Conservation (phyloP, 1,140 invertebrate genomes). For the Sinonovacula constricta region DNA sequence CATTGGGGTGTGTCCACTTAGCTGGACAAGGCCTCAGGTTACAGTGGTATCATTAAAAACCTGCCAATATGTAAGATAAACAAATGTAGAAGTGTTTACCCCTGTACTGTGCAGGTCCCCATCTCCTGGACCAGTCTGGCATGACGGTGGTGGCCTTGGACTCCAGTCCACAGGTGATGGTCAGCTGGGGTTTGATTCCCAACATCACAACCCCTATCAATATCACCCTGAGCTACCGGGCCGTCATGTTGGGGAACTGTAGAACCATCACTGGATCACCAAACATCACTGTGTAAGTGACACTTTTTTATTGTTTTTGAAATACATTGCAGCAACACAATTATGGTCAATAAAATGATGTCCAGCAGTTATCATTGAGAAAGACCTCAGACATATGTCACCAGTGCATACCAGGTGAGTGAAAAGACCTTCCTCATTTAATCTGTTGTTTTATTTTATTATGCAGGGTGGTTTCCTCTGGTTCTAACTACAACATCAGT, state of each 20-base stretch:
- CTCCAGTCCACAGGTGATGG: not conserved
- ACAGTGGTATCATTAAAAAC: too few species aligned
- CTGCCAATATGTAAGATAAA: too few species aligned
- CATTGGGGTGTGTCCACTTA: too few species aligned
- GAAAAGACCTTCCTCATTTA: not conserved
- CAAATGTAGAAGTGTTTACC: too few species aligned
- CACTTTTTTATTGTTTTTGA: not conserved
- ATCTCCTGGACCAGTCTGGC: not conserved
- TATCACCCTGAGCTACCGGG: not conserved
- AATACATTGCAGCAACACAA: not conserved
- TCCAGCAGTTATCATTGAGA: too few species aligned
- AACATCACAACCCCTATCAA: not conserved
- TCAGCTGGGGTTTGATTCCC: not conserved
- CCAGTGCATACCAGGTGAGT: not conserved
- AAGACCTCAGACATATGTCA: too few species aligned
- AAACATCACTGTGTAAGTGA: not conserved
- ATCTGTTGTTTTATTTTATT: not conserved
- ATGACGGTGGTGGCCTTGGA: not conserved
- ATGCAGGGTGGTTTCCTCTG: too few species aligned
- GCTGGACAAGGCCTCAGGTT: too few species aligned
- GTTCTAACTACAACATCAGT: too few species aligned
- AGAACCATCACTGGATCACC: not conserved
- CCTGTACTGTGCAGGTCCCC: not conserved
- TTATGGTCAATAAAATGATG: not conserved
- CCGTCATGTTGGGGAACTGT: not conserved